Conservation (phyloP, 2,797 vertebrate species). For the Adrianichthys oophorus region DNA sequence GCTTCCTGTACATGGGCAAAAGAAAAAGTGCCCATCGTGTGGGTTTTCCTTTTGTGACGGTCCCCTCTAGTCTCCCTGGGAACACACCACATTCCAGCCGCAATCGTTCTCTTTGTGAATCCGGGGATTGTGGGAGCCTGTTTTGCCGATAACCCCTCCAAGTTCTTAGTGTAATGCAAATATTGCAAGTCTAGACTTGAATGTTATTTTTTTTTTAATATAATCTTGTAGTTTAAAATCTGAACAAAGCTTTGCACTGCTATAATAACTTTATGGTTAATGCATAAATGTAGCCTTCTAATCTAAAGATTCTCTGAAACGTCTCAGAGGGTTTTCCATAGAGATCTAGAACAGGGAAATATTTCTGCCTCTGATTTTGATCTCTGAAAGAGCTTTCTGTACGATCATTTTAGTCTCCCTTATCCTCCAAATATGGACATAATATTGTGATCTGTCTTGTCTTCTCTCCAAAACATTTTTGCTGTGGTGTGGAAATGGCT, state of each 20-base stretch:
- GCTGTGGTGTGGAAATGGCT: background rate
- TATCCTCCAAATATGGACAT: conserved; percentile 7
- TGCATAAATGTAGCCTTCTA: conserved; percentile 55
- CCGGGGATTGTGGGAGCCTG: conserved; percentile 77
- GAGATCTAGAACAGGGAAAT: conserved; percentile 20
- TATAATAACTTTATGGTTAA: conserved; percentile 58
- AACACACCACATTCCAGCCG: conserved; percentile 82
- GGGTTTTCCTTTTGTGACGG: conserved; percentile 80
- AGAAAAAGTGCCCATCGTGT: conserved; percentile 81
- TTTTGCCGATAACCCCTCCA: conserved; percentile 76
- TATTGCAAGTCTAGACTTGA: conserved; percentile 87
- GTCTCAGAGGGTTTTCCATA: conserved; percentile 46
- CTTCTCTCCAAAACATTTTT: conserved; percentile 15
- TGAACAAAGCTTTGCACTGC: conserved; percentile 63
- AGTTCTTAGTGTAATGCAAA: conserved; percentile 86
- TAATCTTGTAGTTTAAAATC: conserved; percentile 23
- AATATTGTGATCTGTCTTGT: conserved; percentile 22
- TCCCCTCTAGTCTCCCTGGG: conserved; percentile 79
- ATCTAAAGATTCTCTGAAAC: conserved; percentile 51
- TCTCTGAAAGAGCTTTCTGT: conserved; percentile 15
- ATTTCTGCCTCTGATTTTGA: conserved; percentile 34
- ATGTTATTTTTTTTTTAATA: conserved; percentile 17
- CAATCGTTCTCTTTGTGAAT: conserved; percentile 78
- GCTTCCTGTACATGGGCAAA: conserved; percentile 83
- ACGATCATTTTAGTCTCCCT: background rate